Percentiles rank a stretch among this genome's conserved stretches.
Evolutionary conservation across 2,888 invertebrate genomes (phyloP).

Genomic region (Lepidochrysops patricia): DNA sequence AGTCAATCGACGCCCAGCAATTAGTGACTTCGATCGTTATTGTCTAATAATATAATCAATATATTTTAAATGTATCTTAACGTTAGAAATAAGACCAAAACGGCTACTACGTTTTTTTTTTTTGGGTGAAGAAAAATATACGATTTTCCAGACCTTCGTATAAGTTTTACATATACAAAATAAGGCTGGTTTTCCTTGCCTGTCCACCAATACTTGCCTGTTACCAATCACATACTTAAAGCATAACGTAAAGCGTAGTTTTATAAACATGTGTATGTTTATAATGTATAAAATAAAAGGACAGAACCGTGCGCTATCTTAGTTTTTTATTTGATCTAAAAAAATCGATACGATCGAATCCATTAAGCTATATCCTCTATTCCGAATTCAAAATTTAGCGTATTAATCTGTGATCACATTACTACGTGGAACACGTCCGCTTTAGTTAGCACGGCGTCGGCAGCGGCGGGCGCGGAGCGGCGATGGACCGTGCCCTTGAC

Average conservation of each 20-base stretch:
- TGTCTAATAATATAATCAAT: neutral
- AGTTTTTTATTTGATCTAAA: neutral
- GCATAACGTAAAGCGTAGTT: no score
- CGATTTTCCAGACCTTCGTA: no score
- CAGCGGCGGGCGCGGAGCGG: slow-evolving; percentile 38
- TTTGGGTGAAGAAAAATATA: neutral
- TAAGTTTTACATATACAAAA: no score
- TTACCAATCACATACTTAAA: no score
- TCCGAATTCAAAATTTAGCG: neutral
- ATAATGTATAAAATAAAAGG: no score
- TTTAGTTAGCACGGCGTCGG: slow-evolving; percentile 15
- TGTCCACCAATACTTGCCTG: no score
- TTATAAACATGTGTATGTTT: no score
- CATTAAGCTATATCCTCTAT: neutral
- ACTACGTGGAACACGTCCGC: slow-evolving; percentile 19
- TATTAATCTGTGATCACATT: neutral
- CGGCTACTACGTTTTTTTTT: no score
- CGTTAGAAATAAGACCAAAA: neutral
- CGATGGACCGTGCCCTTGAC: slow-evolving; percentile 65
- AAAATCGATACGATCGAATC: neutral
- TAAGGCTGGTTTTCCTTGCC: no score
- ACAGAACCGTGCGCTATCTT: no score
- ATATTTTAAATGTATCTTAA: neutral
- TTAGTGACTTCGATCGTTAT: neutral
- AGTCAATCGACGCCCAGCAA: neutral